Evolutionary conservation across 2,797 vertebrate genomes (phyloP).

Genomic region (Aulostomus chinensis): DNA sequence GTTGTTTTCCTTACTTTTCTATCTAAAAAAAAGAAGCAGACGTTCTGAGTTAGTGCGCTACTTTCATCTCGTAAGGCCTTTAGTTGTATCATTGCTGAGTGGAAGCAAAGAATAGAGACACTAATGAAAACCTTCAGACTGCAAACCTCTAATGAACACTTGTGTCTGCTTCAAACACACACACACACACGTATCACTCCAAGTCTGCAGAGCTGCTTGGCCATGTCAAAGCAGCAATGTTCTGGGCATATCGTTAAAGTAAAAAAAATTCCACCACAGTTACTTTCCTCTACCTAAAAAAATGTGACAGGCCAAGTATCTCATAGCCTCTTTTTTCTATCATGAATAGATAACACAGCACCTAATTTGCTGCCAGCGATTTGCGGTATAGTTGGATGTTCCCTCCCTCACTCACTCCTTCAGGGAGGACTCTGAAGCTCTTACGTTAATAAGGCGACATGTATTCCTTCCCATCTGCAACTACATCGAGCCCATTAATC

Average conservation of each 20-base stretch:
- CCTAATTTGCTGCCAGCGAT: constrained; percentile 79
- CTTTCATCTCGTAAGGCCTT: constrained; percentile 16
- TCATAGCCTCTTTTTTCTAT: constrained; percentile 47
- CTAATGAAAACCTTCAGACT: constrained; percentile 15
- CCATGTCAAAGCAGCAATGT: constrained; percentile 42
- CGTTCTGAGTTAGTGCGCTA: neutral
- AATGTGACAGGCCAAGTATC: constrained; percentile 65
- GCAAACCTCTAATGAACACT: constrained; percentile 2
- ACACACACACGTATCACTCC: neutral
- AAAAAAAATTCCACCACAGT: constrained; percentile 48
- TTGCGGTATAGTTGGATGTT: constrained; percentile 63
- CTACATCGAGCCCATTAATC: constrained; percentile 81
- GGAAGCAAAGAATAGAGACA: constrained; percentile 14
- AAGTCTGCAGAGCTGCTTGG: constrained; percentile 26
- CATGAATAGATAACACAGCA: constrained; percentile 71
- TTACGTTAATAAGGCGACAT: constrained; percentile 80
- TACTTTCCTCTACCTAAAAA: constrained; percentile 54
- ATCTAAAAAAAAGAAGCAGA: too few species aligned
- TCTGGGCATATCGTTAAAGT: constrained; percentile 52
- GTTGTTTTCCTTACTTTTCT: too few species aligned
- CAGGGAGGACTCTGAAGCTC: constrained; percentile 77
- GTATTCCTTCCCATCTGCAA: constrained; percentile 75
- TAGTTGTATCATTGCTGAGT: constrained; percentile 16
- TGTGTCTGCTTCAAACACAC: neutral
- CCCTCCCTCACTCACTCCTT: constrained; percentile 57